Percentiles rank a stretch among this genome's conserved stretches.
These are phyloP conservation scores for Lepidocolaptes lacrymiger DNA, from an alignment of 2,797 vertebrate genomes.

Conservation along the genomic window DNA sequence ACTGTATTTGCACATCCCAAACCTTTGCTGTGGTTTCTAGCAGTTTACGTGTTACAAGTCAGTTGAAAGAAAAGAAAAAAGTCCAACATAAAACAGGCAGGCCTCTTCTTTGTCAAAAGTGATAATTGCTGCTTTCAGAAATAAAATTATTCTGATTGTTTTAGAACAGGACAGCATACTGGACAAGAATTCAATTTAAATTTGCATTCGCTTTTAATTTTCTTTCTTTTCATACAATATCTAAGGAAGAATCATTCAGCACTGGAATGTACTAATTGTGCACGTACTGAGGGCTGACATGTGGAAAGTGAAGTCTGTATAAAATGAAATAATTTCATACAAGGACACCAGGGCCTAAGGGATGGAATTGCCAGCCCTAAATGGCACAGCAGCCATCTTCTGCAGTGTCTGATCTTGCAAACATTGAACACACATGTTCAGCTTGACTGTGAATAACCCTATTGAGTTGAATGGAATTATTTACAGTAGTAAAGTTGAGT, in stretches of 20 bases:
- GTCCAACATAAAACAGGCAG: neutral
- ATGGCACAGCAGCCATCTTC: neutral
- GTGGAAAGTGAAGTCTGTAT: neutral
- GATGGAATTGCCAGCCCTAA: slow-evolving; percentile 34
- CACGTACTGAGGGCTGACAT: neutral
- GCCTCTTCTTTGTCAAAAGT: neutral
- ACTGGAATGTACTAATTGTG: neutral
- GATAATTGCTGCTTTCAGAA: neutral
- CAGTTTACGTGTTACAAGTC: neutral
- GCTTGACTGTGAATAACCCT: slow-evolving; percentile 25
- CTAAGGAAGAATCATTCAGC: neutral
- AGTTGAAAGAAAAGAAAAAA: neutral
- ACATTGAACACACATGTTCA: slow-evolving; percentile 30
- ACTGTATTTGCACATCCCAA: neutral
- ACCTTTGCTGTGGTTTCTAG: neutral
- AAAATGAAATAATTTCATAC: slow-evolving; percentile 26
- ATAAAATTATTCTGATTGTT: neutral
- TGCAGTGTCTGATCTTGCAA: slow-evolving; percentile 24
- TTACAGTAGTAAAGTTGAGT: neutral
- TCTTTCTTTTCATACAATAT: neutral
- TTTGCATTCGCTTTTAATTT: neutral
- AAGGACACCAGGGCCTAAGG: neutral
- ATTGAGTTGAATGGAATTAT: slow-evolving; percentile 37
- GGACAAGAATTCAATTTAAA: neutral
- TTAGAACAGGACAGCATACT: neutral